These are phyloP conservation scores for Pantherophis alleghaniensis DNA, from an alignment of 2,797 vertebrate genomes.

Conservation along the genomic window DNA sequence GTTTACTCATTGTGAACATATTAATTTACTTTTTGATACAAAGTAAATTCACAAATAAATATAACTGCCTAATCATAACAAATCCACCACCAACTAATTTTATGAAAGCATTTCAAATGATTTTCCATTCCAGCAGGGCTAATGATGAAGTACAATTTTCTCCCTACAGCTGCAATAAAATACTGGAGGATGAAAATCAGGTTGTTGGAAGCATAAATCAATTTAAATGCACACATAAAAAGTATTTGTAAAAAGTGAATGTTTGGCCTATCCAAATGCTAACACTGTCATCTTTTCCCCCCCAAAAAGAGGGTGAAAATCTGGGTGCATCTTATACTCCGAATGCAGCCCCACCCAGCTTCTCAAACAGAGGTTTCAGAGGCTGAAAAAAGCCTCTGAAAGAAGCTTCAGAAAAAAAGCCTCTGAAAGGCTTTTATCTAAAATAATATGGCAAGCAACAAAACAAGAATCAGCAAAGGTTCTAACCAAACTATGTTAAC, in stretches of 20 bases:
- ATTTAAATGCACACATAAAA: not conserved
- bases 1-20: not conserved
- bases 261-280: not conserved
- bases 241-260: not conserved
- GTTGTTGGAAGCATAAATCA: not conserved
- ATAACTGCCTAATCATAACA: not conserved
- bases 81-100: not conserved
- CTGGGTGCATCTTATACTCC: no score
- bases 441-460: no score
- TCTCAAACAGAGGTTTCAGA: no score
- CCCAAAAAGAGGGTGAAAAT: no score
- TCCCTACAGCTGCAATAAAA: not conserved
- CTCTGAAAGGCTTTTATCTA: no score
- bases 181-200: not conserved
- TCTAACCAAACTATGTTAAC: no score
- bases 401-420: no score
- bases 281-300: not conserved
- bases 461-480: no score
- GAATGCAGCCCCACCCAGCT: no score
- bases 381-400: no score
- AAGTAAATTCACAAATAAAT: not conserved
- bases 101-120: not conserved
- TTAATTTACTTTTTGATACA: not conserved
- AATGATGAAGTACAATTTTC: not conserved
- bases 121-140: not conserved